Percentiles rank a stretch among this genome's conserved stretches.
These are phyloP conservation scores for Drosophila borealis DNA, from an alignment of 2,888 invertebrate genomes.

Conservation along the genomic window DNA sequence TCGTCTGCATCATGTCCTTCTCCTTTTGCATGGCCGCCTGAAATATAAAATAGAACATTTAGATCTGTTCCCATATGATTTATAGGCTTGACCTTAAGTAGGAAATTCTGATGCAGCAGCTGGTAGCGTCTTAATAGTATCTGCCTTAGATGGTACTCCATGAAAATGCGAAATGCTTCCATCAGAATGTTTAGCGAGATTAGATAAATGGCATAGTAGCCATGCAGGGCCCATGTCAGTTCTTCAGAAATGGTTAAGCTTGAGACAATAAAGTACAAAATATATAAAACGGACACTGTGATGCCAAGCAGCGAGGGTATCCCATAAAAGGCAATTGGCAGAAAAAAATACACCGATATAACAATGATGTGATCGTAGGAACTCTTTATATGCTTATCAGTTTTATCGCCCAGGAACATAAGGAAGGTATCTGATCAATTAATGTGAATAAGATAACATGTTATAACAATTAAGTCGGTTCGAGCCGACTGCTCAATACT, in stretches of 20 bases:
- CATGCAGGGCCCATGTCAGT: not conserved
- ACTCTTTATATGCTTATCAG: not conserved
- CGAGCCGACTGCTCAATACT: not conserved
- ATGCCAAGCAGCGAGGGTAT: constrained; percentile 31
- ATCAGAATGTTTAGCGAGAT: constrained; percentile 21
- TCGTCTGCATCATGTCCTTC: constrained; percentile 93
- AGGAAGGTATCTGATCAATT: constrained; percentile 19
- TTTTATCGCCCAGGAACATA: not conserved
- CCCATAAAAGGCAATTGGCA: constrained; percentile 42
- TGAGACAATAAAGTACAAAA: not conserved
- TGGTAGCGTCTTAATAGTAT: constrained; percentile 37
- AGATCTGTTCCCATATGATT: too few relatives aligned
- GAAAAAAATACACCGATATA: constrained; percentile 38
- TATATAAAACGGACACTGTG: constrained; percentile 10
- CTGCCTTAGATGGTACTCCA: constrained; percentile 27
- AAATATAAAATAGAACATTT: not conserved
- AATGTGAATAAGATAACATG: not conserved
- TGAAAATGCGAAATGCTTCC: not conserved
- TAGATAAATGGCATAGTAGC: constrained; percentile 10
- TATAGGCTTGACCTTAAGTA: constrained; percentile 24
- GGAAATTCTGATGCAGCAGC: constrained; percentile 34
- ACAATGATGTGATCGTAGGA: constrained; percentile 46
- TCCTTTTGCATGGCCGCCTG: constrained; percentile 86
- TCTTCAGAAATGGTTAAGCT: rapidly evolving
- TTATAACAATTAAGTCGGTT: not conserved